Evolutionary conservation across 2,113 vertebrate genomes (phyloP).

Genomic region (Platysternon megacephalum): DNA sequence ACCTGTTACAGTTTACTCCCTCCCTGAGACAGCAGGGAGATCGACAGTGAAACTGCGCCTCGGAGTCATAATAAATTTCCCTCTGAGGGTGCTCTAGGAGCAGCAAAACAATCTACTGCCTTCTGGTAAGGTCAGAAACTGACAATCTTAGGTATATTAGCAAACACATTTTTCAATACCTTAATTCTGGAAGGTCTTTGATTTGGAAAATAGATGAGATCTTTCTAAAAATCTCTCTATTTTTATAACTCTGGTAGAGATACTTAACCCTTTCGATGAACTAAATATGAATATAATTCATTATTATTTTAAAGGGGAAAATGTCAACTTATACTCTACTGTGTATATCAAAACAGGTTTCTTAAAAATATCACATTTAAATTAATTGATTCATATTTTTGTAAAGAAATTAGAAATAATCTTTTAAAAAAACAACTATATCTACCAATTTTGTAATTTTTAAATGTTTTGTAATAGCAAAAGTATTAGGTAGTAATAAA

Average conservation of each 20-base stretch:
- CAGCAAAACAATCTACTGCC: accelerated
- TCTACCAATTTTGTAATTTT: neutral
- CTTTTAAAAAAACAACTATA: neutral
- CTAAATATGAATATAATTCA: neutral
- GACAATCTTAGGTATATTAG: neutral
- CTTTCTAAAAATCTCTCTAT: neutral
- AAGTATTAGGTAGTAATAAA: neutral
- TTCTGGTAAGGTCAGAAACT: neutral
- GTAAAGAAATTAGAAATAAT: neutral
- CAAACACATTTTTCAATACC: neutral
- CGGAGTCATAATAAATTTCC: neutral
- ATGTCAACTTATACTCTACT: neutral
- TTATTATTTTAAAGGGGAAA: neutral
- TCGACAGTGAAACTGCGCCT: neutral
- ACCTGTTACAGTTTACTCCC: neutral
- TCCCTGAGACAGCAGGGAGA: neutral
- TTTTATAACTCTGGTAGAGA: neutral
- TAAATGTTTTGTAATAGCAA: neutral
- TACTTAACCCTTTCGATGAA: neutral
- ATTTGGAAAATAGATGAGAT: neutral
- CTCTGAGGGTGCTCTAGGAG: accelerated
- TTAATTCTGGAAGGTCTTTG: neutral
- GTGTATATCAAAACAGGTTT: neutral
- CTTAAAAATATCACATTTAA: neutral
- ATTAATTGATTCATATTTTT: neutral